Evolutionary conservation across 1,140 invertebrate species (phyloP).

Genomic region (Ceratitis capitata): DNA sequence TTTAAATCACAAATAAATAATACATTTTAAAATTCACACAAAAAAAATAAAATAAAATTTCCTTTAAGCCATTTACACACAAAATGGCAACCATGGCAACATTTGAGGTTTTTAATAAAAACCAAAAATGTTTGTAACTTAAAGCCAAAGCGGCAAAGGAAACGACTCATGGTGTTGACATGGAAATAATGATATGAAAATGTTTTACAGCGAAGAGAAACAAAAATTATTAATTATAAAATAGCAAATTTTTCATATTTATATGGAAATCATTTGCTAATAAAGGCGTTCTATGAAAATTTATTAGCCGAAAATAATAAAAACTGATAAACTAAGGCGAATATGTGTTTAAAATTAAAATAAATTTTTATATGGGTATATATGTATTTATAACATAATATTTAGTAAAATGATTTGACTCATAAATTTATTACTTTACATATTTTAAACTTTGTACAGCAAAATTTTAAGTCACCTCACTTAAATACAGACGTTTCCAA

Average conservation of each 20-base stretch:
- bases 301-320: not conserved
- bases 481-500: too few species aligned
- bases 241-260: not conserved
- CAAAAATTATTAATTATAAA: not conserved
- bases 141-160: not conserved
- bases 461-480: too few species aligned
- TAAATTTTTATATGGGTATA: too few species aligned
- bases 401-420: too few species aligned
- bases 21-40: too few species aligned
- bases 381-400: too few species aligned
- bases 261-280: not conserved
- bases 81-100: conserved; percentile 7
- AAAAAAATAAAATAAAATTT: too few species aligned
- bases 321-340: too few species aligned
- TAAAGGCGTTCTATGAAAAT: not conserved
- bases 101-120: not conserved
- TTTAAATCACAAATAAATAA: too few species aligned
- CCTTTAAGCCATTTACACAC: not conserved
- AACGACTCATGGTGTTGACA: not conserved
- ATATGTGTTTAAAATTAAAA: too few species aligned
- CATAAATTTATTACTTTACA: too few species aligned
- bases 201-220: not conserved
- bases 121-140: not conserved
- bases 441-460: too few species aligned
- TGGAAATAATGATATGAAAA: not conserved